These are phyloP conservation scores for Fregata magnificens DNA, from an alignment of 2,113 vertebrate genomes.

Conservation along the genomic window DNA sequence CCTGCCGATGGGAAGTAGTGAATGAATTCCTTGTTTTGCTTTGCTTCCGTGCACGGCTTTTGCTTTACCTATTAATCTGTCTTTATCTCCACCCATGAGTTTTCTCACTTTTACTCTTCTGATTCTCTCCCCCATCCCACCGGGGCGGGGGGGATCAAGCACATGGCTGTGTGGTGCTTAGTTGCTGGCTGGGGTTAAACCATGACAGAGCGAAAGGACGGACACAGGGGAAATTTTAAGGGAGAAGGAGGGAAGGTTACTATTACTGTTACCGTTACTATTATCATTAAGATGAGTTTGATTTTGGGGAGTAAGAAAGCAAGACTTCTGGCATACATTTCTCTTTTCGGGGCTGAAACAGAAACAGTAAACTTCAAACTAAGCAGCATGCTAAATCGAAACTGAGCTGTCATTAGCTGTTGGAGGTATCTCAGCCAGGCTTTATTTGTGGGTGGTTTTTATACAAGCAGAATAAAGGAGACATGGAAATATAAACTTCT, in stretches of 20 bases:
- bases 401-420: neutral
- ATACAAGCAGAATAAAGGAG: neutral
- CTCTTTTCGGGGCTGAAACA: neutral
- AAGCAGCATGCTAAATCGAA: neutral
- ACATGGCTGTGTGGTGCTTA: no score
- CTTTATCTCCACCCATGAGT: no score
- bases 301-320: neutral
- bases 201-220: neutral
- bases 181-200: no score
- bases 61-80: no score
- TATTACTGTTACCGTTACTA: neutral
- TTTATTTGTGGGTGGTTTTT: neutral
- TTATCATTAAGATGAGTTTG: neutral
- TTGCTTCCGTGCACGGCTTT: no score
- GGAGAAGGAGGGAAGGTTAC: rapidly evolving
- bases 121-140: no score
- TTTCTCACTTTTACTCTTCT: no score
- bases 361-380: neutral
- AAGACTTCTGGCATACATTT: neutral
- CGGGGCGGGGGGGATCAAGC: no score
- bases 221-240: neutral
- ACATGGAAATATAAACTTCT: neutral
- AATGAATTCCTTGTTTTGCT: no score
- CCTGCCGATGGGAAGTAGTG: no score
- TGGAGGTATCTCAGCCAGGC: neutral